Evolutionary conservation across 2,113 vertebrate genomes (phyloP), one percentile per base, ranked within the genome.

Genomic region (Meles meles): DNA sequence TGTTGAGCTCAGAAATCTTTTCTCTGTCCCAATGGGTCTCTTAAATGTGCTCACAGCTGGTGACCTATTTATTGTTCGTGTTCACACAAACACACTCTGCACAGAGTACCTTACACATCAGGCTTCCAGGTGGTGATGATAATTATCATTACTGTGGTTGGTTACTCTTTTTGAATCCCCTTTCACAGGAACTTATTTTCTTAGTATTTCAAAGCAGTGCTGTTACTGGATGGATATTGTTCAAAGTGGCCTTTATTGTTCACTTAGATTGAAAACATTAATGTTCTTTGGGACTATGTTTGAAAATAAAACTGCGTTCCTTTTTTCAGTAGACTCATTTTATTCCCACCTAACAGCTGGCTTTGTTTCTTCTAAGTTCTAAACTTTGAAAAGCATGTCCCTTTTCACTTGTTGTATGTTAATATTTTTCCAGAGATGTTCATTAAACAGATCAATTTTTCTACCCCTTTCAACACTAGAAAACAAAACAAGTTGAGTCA

Each of bases 401-500:
- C 74, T 97, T 98, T 97, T 97, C 94, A 98, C 92, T 98, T 97
- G 94, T 90, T 97, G 44, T 92, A 37, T 97, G 95, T 88, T 96
- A 96, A 94, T 97, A 85, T 96, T 96, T 97, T 98, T 97, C 96
- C 96, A 98, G 96, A 96, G 97, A 96, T 94, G 25, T 97, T 98
- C 97, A 97, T 97, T 97, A 98, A 97, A 39, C 81, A 85, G 97
- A 94, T 98, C 87, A 96, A 85, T 95, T 98, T 97, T 98, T 96
- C 97, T 77, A 97, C 88, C 72, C 71, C 88, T 98, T 98, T 98
- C 97, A 96, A 96, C 96, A 95, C 92, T 77, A 91, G 71, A 85
- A 97, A 98, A 96, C 95, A 98, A 98, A 97, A 97, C 96, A 97
- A 97, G 92, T 97, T 97, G 95, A 97, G 80, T 97, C 87, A 94